Evolutionary conservation across 1,140 invertebrate species (phyloP).

Genomic region (Neuroterus valhalla): DNA sequence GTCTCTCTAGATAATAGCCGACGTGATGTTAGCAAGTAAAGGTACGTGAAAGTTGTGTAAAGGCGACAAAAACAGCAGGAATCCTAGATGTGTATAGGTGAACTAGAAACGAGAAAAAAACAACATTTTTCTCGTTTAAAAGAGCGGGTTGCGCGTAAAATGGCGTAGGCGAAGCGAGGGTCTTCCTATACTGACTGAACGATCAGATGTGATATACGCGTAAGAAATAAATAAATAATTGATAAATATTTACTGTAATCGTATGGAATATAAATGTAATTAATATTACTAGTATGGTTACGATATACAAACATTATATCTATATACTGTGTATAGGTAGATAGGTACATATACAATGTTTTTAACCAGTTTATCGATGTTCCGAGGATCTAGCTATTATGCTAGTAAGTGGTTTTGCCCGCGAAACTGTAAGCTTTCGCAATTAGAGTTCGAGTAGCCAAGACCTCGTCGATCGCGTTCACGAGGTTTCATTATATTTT

Average conservation of each 20-base stretch:
- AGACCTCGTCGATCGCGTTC: not conserved
- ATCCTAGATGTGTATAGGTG: conserved; percentile 21
- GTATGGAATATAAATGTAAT: conserved; percentile 62
- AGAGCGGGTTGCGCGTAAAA: conserved; percentile 52
- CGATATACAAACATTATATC: conserved; percentile 67
- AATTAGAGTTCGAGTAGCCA: not conserved
- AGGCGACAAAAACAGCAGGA: not conserved
- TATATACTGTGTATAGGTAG: conserved; percentile 70
- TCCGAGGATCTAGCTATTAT: conserved; percentile 64
- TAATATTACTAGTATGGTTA: conserved; percentile 67
- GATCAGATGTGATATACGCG: conserved; percentile 76
- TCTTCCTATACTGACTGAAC: conserved; percentile 76
- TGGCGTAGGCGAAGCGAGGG: conserved; percentile 68
- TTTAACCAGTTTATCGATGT: conserved; percentile 73
- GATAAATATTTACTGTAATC: conserved; percentile 68
- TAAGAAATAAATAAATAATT: conserved; percentile 70
- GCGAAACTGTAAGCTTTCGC: not conserved
- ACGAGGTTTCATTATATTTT: not conserved
- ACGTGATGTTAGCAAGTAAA: conserved; percentile 31
- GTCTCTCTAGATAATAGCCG: conserved; percentile 51
- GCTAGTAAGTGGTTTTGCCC: conserved; percentile 8
- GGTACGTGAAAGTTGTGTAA: conserved; percentile 10
- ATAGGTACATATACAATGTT: conserved; percentile 71
- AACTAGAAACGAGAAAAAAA: conserved; percentile 1
- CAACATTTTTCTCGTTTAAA: conserved; percentile 35